phyloP scores from a whole-genome alignment of 2,888 invertebrate genomes.

The Drosophila anomalata region DNA sequence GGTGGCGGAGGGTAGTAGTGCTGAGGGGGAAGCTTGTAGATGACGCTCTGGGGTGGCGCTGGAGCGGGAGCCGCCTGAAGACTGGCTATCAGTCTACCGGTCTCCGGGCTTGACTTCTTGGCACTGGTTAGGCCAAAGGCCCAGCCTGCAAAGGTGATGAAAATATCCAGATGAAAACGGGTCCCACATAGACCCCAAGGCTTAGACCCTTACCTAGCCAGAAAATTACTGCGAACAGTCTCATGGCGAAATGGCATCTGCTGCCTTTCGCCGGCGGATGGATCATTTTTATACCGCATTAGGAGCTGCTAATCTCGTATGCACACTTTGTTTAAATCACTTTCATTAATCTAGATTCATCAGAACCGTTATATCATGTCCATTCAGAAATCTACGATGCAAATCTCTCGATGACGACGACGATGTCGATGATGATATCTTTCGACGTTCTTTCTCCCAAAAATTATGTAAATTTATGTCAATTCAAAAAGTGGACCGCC shows the following conservation, averaged over 20 bases:
- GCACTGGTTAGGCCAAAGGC: conserved; percentile 15
- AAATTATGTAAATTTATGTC: conserved; percentile 27
- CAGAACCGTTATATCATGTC: conserved; percentile 46
- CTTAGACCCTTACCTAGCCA: conserved; percentile 52
- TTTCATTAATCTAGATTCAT: conserved; percentile 52
- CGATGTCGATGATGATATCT: conserved; percentile 15
- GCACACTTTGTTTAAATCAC: conserved; percentile 45
- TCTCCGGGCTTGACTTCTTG: conserved; percentile 18
- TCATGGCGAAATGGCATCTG: conserved; percentile 57
- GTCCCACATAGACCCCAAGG: background rate
- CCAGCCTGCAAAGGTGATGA: conserved; percentile 10
- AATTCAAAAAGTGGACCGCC: conserved; percentile 18
- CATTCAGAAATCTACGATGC: conserved; percentile 41
- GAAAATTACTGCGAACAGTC: conserved; percentile 48
- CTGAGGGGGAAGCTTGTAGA: conserved; percentile 34
- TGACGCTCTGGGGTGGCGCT: conserved; percentile 27
- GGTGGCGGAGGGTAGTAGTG: conserved; percentile 32
- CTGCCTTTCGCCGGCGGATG: conserved; percentile 34
- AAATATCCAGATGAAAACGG: background rate
- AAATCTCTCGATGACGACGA: conserved; percentile 25
- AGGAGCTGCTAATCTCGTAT: conserved; percentile 28
- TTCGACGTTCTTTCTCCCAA: conserved; percentile 14
- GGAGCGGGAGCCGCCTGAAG: conserved; percentile 30
- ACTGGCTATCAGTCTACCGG: conserved; percentile 17
- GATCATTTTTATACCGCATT: conserved; percentile 59